Evolutionary conservation across 1,140 invertebrate species (phyloP).

Genomic region (Neodiprion pinetum): DNA sequence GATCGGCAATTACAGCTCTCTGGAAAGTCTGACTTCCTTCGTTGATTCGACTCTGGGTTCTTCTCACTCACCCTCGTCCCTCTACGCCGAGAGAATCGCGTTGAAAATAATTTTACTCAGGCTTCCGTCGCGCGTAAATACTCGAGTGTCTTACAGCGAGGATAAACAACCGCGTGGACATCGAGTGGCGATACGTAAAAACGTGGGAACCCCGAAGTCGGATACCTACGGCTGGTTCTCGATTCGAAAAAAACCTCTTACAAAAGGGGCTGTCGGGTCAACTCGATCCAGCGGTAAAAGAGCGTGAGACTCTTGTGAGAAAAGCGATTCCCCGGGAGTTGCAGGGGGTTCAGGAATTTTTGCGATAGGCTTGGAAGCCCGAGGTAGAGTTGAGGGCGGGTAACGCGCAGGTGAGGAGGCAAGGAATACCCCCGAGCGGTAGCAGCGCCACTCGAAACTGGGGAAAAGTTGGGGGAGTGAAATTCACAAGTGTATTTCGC

Average conservation of each 20-base stretch:
- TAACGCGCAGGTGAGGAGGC: background rate
- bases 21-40: background rate
- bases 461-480: background rate
- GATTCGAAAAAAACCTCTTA: too few species aligned
- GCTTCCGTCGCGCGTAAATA: too few species aligned
- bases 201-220: too few species aligned
- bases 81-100: too few species aligned
- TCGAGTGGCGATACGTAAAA: too few species aligned
- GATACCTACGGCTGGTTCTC: too few species aligned
- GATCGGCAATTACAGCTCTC: slow-evolving; percentile 7
- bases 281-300: too few species aligned
- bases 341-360: background rate
- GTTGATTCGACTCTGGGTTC: background rate
- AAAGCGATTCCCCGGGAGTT: background rate
- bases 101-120: too few species aligned
- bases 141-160: too few species aligned
- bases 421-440: background rate
- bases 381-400: background rate
- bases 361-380: background rate
- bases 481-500: background rate
- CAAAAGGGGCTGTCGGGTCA: too few species aligned
- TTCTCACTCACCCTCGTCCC: too few species aligned
- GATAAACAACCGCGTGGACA: too few species aligned
- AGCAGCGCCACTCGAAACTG: background rate
- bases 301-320: background rate